Percentiles rank a stretch among this genome's conserved stretches.
phyloP scores from a whole-genome alignment of 2,113 vertebrate genomes.

The Alethe diademata region DNA sequence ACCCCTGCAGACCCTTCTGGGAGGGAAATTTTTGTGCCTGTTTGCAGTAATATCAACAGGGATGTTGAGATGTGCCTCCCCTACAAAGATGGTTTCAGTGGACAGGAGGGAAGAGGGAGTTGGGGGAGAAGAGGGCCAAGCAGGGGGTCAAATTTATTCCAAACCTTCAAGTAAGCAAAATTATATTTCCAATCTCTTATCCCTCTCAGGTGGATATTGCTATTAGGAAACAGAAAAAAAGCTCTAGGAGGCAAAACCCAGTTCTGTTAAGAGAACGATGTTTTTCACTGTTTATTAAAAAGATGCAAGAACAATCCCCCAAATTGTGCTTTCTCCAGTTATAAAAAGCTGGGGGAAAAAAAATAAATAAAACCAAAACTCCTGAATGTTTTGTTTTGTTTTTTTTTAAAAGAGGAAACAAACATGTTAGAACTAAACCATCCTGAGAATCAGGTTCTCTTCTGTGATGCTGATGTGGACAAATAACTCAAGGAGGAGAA shows the following conservation, averaged over 20 bases:
- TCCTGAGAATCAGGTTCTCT: neutral
- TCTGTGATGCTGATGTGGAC: neutral
- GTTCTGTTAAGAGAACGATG: neutral
- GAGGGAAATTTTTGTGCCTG: neutral
- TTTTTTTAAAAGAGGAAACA: neutral
- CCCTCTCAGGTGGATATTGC: neutral
- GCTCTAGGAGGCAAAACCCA: neutral
- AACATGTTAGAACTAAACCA: neutral
- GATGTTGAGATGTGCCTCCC: neutral
- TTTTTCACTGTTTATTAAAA: neutral
- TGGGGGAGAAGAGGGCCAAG: neutral
- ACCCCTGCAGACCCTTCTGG: neutral
- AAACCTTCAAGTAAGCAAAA: neutral
- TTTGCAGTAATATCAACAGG: neutral
- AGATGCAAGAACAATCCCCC: neutral
- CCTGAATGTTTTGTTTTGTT: neutral
- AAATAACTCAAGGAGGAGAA: neutral
- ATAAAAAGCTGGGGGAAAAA: neutral
- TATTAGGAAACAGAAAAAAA: neutral
- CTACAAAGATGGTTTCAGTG: neutral
- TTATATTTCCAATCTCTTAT: neutral
- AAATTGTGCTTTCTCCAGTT: neutral
- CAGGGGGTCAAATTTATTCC: neutral
- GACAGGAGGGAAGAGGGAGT: neutral
- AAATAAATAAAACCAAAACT: neutral